Percentiles rank a stretch among this genome's conserved stretches.
phyloP scores from a whole-genome alignment of 2,797 vertebrate species.

The Peromyscus melanophrys region DNA sequence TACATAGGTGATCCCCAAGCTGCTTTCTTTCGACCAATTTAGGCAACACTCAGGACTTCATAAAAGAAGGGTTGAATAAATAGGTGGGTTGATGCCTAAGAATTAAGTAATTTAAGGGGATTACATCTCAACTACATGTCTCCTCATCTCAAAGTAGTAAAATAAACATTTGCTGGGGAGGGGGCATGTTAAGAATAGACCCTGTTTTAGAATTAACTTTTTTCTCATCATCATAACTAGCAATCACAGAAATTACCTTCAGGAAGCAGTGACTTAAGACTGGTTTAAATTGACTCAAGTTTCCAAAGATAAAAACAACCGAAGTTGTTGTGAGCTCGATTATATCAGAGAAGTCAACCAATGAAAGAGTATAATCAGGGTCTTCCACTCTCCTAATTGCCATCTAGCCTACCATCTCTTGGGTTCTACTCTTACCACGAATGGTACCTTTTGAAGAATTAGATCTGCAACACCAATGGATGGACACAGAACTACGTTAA shows the following conservation, averaged over 20 bases:
- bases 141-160: background rate
- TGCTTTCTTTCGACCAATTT: background rate
- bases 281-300: slow-evolving; percentile 12
- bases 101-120: background rate
- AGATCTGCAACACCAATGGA: background rate
- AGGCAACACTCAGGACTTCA: background rate
- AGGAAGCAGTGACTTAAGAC: background rate
- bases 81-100: background rate
- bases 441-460: background rate
- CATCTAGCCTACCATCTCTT: background rate
- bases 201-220: slow-evolving; percentile 16
- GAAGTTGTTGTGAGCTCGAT: background rate
- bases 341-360: background rate
- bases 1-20: background rate
- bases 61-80: background rate
- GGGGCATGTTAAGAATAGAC: background rate
- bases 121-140: background rate
- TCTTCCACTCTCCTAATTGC: background rate
- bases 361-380: background rate
- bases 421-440: background rate
- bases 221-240: background rate
- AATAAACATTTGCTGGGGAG: background rate
- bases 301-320: slow-evolving; percentile 24
- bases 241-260: slow-evolving; percentile 46
- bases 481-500: background rate